Base-by-base conservation (phyloP, 2,888 invertebrate species). In the Athalia cordata region DNA sequence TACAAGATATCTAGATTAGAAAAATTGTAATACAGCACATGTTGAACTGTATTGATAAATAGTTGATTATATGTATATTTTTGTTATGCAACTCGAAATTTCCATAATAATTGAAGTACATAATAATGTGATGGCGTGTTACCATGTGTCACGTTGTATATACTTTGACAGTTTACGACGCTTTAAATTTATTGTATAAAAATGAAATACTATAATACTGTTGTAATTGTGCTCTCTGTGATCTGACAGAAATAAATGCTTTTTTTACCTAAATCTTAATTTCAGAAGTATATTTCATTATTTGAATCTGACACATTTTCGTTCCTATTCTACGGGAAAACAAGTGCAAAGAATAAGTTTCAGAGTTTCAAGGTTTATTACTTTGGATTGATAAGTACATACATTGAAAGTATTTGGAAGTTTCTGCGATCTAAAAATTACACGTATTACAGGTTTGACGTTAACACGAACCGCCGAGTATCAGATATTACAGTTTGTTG, bases 211-310 rank as follows among this genome's bases (percentile, higher is more conserved):
- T 67, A 79, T 67, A 50, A 64, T 50, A 45, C 62, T 57, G 79
- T 81, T 81, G 81, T 80, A 81, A 82, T 79, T 82, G 78, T 82
- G 77, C 72, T 82, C 70, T 77, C 81, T 83, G 83, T 82, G 82
- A 82, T 83, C 75, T 70, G 77, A 75, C 66, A 66, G 66, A 65
- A 72, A 52, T 62, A 78, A 75, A 75, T 64, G 50, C 75, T 62
- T 61, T 75, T 64, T 75, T 45, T 64, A 62, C 64, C 43, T 8
- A 68, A 59, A 47, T 59, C 13, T 47, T 13, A 61, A 11, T 47
- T 9, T 6, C n/a, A 5, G n/a, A n/a, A 43, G 8, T 6, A 59
- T 45, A 59, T 29, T 29, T 29, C 2, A 29, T 29, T 2, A 29
- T 1, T 29, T 29, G 2, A 1, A 2, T 2, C 2, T 29, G 29